A percentile compares a stretch with the other conserved stretches of the same genome.
These are phyloP conservation scores for Heliconius ismenius DNA, from an alignment of 2,888 invertebrate species.

Conservation along the genomic window DNA sequence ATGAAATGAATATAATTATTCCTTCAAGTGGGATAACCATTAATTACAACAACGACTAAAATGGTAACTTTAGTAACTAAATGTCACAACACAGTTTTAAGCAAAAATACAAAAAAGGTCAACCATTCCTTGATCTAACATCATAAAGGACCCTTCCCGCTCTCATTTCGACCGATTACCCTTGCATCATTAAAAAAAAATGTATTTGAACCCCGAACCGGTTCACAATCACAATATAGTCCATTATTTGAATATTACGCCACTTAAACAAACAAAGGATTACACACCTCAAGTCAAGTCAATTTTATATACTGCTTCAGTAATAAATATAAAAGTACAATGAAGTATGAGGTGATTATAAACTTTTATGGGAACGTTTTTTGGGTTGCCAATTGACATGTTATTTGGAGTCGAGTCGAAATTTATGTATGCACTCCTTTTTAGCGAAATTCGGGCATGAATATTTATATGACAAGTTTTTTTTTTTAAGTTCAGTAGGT, in stretches of 20 bases:
- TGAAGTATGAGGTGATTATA: constrained; percentile 45
- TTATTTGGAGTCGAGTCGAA: constrained; percentile 41
- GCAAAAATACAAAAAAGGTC: constrained; percentile 1
- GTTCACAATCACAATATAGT: constrained; percentile 47
- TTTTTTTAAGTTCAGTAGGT: constrained; percentile 1
- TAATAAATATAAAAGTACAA: constrained; percentile 50
- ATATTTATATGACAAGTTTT: constrained; percentile 18
- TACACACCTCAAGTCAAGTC: constrained; percentile 59
- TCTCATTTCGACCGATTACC: constrained; percentile 45
- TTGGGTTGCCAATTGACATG: constrained; percentile 45
- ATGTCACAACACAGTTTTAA: not conserved
- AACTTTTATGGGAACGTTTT: constrained; percentile 47
- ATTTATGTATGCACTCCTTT: constrained; percentile 31
- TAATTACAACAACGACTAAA: no score
- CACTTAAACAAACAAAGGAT: constrained; percentile 58
- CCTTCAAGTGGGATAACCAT: no score
- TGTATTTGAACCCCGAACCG: constrained; percentile 42
- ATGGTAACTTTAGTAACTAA: not conserved
- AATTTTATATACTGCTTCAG: constrained; percentile 49
- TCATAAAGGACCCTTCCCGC: constrained; percentile 21
- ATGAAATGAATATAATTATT: not conserved
- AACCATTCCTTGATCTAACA: not conserved
- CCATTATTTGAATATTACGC: constrained; percentile 66
- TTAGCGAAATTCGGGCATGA: constrained; percentile 20
- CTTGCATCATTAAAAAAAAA: constrained; percentile 25